Percentiles rank a stretch among this genome's conserved stretches.
These are phyloP conservation scores for Gymnodraco acuticeps DNA, from an alignment of 2,797 vertebrate species.

Conservation along the genomic window DNA sequence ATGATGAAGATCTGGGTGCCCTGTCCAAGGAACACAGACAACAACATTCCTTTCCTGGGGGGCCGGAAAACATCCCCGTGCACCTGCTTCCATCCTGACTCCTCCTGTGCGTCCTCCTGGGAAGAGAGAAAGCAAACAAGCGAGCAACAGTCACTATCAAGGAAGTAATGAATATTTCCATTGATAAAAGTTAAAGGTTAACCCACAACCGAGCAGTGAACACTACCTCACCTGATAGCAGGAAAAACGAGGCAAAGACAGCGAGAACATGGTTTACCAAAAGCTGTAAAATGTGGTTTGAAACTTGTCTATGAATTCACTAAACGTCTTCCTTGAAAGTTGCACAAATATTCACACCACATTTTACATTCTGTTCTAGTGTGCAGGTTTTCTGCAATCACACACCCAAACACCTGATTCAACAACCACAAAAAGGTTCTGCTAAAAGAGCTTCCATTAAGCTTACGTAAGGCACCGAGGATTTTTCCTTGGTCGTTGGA, in stretches of 20 bases:
- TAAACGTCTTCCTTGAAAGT: constrained; percentile 1
- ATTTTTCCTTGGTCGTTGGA: constrained; percentile 68
- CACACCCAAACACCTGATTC: constrained; percentile 70
- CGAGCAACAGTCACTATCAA: constrained; percentile 17
- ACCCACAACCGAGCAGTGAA: constrained; percentile 63
- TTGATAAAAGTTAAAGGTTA: constrained; percentile 13
- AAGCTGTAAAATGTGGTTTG: constrained; percentile 67
- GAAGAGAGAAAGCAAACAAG: constrained; percentile 26
- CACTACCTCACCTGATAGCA: constrained; percentile 27
- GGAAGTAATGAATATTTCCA: not conserved
- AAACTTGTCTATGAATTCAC: constrained; percentile 12
- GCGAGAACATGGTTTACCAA: constrained; percentile 19
- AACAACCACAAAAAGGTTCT: constrained; percentile 44
- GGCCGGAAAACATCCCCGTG: constrained; percentile 92
- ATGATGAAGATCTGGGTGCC: constrained; percentile 95
- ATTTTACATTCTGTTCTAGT: constrained; percentile 62
- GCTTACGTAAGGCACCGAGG: constrained; percentile 83
- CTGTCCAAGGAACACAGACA: constrained; percentile 93
- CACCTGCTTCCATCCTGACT: constrained; percentile 94
- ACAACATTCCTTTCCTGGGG: constrained; percentile 90
- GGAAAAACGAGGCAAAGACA: constrained; percentile 38
- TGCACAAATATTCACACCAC: constrained; percentile 61
- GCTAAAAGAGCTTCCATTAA: constrained; percentile 49
- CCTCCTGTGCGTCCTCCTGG: constrained; percentile 91
- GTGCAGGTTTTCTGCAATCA: constrained; percentile 51